Conservation (phyloP, 2,888 invertebrate genomes). For the Venustoraphidia nigricollis region DNA sequence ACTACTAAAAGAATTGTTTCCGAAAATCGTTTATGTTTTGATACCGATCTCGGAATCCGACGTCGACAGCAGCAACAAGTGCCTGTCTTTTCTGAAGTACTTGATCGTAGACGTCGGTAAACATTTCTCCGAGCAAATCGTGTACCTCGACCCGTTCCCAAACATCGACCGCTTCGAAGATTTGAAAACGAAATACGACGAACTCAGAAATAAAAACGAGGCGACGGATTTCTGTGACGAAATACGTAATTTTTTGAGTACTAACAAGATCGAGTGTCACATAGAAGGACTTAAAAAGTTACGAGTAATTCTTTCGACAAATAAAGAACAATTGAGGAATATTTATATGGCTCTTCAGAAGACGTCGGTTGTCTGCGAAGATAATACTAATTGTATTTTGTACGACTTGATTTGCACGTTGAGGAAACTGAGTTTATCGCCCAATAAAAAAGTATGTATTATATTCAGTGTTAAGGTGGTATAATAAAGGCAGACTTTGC, state of each 20-base stretch:
- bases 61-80: constrained; percentile 22
- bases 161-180: constrained; percentile 21
- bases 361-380: constrained; percentile 46
- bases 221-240: constrained; percentile 25
- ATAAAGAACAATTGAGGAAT: constrained; percentile 34
- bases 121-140: constrained; percentile 29
- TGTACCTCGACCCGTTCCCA: constrained; percentile 35
- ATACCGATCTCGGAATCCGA: constrained; percentile 28
- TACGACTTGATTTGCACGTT: constrained; percentile 46
- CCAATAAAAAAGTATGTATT: constrained; percentile 29
- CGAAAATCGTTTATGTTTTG: constrained; percentile 35
- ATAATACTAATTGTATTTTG: constrained; percentile 41
- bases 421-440: constrained; percentile 35
- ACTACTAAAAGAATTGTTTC: constrained; percentile 31
- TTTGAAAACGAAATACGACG: constrained; percentile 21
- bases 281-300: constrained; percentile 38
- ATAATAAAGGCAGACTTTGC: no score
- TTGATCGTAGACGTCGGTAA: constrained; percentile 34
- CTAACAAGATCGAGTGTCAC: constrained; percentile 20
- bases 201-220: constrained; percentile 20
- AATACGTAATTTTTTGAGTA: constrained; percentile 33
- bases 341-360: constrained; percentile 36
- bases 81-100: constrained; percentile 31
- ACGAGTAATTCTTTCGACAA: constrained; percentile 32
- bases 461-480: no score